These are phyloP conservation scores for Petrolisthes manimaculis DNA, from an alignment of 2,888 invertebrate species.

Conservation along the genomic window DNA sequence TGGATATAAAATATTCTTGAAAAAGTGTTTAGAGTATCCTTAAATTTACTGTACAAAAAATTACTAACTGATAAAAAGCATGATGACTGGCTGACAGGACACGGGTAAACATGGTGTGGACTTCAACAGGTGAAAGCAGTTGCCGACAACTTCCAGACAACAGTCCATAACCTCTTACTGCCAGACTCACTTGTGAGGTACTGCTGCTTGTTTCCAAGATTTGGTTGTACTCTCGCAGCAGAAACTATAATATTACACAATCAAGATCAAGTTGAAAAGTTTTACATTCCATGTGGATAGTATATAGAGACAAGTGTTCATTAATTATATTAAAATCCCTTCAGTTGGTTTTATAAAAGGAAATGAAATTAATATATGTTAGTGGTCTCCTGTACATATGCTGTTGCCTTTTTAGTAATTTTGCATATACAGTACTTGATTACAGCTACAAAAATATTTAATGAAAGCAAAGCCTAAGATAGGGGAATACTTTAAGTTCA, in stretches of 20 bases:
- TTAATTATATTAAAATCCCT: no score
- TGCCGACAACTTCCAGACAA: constrained; percentile 58
- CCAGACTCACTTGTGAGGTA: constrained; percentile 44
- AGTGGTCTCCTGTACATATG: no score
- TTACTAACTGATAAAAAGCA: constrained; percentile 61
- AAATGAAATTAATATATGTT: no score
- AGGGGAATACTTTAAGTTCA: no score
- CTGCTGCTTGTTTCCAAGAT: constrained; percentile 50
- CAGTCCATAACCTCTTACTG: constrained; percentile 63
- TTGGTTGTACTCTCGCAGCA: constrained; percentile 57
- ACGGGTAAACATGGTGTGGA: constrained; percentile 54
- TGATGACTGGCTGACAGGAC: constrained; percentile 63
- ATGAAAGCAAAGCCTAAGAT: no score
- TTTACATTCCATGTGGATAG: no score
- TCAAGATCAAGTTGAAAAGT: no score
- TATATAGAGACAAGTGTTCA: no score
- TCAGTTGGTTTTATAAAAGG: no score
- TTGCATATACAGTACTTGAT: no score
- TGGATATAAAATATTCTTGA: constrained; percentile 13
- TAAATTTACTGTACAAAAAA: background rate
- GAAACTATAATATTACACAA: constrained; percentile 34
- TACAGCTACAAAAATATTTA: no score
- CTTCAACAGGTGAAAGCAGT: constrained; percentile 43
- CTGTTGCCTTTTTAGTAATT: no score
- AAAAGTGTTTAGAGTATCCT: constrained; percentile 17